Evolutionary conservation across 2,113 vertebrate species (phyloP).

Genomic region (Sinosuthora webbiana): DNA sequence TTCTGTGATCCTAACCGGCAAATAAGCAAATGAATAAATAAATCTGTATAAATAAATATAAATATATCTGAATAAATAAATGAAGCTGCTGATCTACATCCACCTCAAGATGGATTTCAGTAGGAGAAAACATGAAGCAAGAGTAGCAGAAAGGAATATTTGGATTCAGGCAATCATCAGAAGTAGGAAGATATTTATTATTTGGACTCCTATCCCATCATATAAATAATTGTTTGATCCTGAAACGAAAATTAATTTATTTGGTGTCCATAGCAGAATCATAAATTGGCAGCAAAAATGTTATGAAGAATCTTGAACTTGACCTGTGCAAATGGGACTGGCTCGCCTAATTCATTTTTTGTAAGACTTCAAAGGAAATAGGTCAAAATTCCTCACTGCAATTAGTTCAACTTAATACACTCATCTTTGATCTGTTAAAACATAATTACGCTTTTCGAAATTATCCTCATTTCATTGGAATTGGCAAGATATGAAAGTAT

Average conservation of each 20-base stretch:
- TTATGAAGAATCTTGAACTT: neutral
- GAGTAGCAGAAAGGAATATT: neutral
- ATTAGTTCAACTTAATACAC: slow-evolving; percentile 12
- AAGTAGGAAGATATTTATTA: neutral
- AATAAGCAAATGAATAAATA: neutral
- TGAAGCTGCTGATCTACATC: neutral
- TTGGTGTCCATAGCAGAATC: neutral
- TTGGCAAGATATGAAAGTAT: neutral
- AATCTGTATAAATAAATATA: neutral
- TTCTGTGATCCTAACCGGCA: neutral
- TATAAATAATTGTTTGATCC: neutral
- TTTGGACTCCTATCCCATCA: neutral
- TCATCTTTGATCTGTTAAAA: slow-evolving; percentile 28
- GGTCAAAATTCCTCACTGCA: slow-evolving; percentile 28
- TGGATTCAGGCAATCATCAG: neutral
- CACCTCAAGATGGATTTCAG: neutral
- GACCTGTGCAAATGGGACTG: neutral
- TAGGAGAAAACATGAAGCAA: neutral
- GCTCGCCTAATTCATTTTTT: neutral
- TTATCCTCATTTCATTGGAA: slow-evolving; percentile 1
- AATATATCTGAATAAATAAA: neutral
- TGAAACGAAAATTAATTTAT: neutral
- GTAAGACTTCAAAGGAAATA: slow-evolving; percentile 33
- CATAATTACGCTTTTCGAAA: neutral
- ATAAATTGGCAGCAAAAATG: neutral